These are phyloP conservation scores for Onychorhynchus coronatus DNA, from an alignment of 2,113 vertebrate genomes.

Conservation along the genomic window DNA sequence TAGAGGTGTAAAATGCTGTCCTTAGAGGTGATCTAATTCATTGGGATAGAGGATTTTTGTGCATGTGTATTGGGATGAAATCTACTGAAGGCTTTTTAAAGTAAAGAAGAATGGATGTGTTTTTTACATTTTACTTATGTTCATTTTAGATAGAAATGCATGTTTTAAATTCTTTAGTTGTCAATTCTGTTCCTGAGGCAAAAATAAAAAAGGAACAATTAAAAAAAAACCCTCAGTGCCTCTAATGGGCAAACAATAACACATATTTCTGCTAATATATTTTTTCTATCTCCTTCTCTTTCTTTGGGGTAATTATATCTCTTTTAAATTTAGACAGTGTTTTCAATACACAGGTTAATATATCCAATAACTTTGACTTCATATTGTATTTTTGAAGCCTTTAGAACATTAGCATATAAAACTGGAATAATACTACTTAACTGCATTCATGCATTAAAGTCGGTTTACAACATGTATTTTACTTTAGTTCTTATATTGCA, in stretches of 20 bases:
- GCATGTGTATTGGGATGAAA: not conserved
- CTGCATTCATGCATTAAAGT: not conserved
- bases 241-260: not conserved
- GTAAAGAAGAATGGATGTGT: not conserved
- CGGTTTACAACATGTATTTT: slow-evolving; percentile 20
- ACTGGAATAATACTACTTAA: not conserved
- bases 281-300: not conserved
- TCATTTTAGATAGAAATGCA: not conserved
- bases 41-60: not conserved
- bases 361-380: slow-evolving; percentile 22
- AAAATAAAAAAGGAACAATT: not conserved
- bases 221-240: slow-evolving; percentile 18
- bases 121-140: not conserved
- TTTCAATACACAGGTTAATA: slow-evolving; percentile 32
- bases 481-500: not conserved
- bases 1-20: not conserved
- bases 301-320: slow-evolving; percentile 5
- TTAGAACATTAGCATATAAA: slow-evolving; percentile 18
- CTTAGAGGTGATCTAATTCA: not conserved
- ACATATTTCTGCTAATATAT: not conserved
- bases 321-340: slow-evolving; percentile 34
- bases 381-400: not conserved
- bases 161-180: not conserved
- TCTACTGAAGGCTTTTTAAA: not conserved
- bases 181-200: not conserved